phyloP scores from a whole-genome alignment of 2,888 invertebrate genomes.

The Stenichneumon culpator region DNA sequence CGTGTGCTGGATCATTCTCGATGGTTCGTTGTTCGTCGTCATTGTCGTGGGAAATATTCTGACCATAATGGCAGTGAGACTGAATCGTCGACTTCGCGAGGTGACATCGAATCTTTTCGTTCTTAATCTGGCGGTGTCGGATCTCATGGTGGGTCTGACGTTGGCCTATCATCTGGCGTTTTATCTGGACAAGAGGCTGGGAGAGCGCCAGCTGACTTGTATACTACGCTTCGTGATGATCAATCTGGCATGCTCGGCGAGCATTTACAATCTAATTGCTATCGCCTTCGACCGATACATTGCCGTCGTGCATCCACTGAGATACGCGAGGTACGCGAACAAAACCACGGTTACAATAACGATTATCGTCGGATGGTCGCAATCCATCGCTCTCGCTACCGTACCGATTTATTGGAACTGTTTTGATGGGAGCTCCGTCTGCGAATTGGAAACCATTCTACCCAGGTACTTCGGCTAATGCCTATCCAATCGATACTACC shows the following conservation, averaged over 20 bases:
- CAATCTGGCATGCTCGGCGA: conserved; percentile 92
- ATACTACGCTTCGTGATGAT: conserved; percentile 90
- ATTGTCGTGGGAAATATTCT: conserved; percentile 91
- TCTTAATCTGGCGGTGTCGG: conserved; percentile 92
- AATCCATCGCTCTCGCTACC: conserved; percentile 89
- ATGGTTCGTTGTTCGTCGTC: conserved; percentile 88
- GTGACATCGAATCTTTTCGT: conserved; percentile 93
- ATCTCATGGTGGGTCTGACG: conserved; percentile 91
- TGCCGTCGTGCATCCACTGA: conserved; percentile 92
- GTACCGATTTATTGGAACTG: conserved; percentile 93
- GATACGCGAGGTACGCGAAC: conserved; percentile 91
- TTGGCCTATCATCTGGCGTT: conserved; percentile 93
- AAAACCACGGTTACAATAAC: conserved; percentile 88
- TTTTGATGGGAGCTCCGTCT: conserved; percentile 87
- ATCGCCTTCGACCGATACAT: conserved; percentile 93
- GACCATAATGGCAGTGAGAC: conserved; percentile 91
- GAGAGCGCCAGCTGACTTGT: conserved; percentile 87
- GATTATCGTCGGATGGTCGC: conserved; percentile 89
- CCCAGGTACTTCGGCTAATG: conserved; percentile 79
- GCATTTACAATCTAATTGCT: conserved; percentile 92
- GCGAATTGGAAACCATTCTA: conserved; percentile 90
- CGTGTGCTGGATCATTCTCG: conserved; percentile 88
- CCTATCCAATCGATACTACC: conserved; percentile 44
- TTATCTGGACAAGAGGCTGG: conserved; percentile 89
- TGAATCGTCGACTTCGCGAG: conserved; percentile 89